A percentile compares a stretch with the other conserved stretches of the same genome.
phyloP scores from a whole-genome alignment of 2,888 invertebrate species.

The Macrosoma leucophasiata region DNA sequence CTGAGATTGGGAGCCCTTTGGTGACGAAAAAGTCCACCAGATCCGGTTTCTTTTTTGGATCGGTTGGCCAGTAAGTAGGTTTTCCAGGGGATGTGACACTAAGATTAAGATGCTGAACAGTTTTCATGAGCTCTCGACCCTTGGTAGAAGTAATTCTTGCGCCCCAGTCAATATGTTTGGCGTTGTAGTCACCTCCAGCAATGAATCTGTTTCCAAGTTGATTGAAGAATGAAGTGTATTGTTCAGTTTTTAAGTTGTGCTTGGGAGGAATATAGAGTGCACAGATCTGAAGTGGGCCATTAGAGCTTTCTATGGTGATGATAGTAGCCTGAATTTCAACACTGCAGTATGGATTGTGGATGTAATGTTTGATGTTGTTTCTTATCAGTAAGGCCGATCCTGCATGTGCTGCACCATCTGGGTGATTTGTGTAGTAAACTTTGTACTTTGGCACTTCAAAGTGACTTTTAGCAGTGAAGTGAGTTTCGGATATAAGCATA shows the following conservation, averaged over 20 bases:
- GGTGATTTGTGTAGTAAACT: conserved; percentile 26
- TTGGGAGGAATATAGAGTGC: conserved; percentile 14
- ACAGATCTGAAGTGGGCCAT: not conserved
- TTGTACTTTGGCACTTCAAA: conserved; percentile 19
- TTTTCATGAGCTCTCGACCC: too few relatives aligned
- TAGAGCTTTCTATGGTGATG: too few relatives aligned
- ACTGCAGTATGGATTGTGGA: not conserved
- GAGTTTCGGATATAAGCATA: conserved; percentile 24
- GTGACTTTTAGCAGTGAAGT: conserved; percentile 18
- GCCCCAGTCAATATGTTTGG: conserved; percentile 7
- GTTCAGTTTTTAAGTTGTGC: conserved; percentile 6
- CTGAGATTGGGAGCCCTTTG: too few relatives aligned
- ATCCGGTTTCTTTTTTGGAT: too few relatives aligned
- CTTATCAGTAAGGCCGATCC: conserved; percentile 23
- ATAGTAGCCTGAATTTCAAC: too few relatives aligned
- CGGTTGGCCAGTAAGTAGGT: too few relatives aligned
- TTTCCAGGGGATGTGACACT: too few relatives aligned
- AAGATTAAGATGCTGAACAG: too few relatives aligned
- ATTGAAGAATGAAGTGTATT: conserved; percentile 5
- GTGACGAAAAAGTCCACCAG: too few relatives aligned
- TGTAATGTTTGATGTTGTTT: conserved; percentile 20
- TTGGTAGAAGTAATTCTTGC: not conserved
- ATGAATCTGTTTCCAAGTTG: conserved; percentile 12
- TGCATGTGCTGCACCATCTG: conserved; percentile 27
- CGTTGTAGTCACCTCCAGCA: conserved; percentile 10